phyloP scores from a whole-genome alignment of 2,113 vertebrate genomes.

The Hippocampus zosterae region DNA sequence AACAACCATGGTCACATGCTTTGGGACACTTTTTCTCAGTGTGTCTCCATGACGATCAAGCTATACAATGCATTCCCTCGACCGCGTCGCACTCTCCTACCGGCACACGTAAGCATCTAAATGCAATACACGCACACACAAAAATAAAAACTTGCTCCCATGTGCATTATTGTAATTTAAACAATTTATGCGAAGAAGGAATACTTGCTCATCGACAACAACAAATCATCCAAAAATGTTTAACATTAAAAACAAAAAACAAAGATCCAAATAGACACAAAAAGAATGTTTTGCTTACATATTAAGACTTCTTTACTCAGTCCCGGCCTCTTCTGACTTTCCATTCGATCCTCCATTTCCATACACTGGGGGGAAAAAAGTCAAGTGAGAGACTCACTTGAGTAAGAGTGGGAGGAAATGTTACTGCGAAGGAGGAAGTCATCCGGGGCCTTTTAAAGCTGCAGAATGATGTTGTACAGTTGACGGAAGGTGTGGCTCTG shows the following conservation, averaged over 20 bases:
- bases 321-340: slow-evolving; percentile 54
- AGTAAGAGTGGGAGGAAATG: slow-evolving; percentile 18
- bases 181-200: not conserved
- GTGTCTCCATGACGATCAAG: slow-evolving; percentile 45
- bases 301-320: slow-evolving; percentile 69
- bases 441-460: slow-evolving; percentile 49
- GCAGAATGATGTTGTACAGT: not conserved
- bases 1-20: slow-evolving; percentile 45
- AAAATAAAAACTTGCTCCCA: not conserved
- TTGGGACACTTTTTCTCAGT: slow-evolving; percentile 17
- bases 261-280: not conserved
- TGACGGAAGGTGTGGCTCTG: slow-evolving; percentile 20
- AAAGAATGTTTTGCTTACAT: slow-evolving; percentile 64
- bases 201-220: not conserved
- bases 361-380: slow-evolving; percentile 12
- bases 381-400: slow-evolving; percentile 22
- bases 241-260: no score
- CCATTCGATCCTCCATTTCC: slow-evolving; percentile 68
- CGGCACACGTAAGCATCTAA: slow-evolving; percentile 9
- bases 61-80: slow-evolving; percentile 3
- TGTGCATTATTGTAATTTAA: not conserved
- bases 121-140: not conserved
- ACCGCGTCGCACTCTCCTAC: slow-evolving; percentile 7
- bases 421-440: slow-evolving; percentile 16
- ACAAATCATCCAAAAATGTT: not conserved